Base-by-base conservation (phyloP, 2,113 vertebrate genomes). In the Lichenostomus cassidix region DNA sequence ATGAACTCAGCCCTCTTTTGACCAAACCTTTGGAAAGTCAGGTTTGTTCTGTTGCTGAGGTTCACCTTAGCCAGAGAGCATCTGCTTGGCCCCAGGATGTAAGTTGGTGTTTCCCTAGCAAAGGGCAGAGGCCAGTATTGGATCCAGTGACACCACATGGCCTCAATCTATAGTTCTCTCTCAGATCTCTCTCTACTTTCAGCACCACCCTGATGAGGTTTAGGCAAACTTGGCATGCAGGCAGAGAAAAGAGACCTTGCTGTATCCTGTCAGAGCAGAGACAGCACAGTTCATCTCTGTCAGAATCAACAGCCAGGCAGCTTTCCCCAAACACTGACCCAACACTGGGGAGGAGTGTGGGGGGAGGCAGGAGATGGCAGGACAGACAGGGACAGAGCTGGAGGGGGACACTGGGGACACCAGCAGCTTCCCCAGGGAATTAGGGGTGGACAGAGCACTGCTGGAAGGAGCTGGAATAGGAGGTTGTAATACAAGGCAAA, bases 371-470 rank as follows among this genome's bases (percentile, higher is more conserved):
- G 21, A 29, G 18, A 25, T 42, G 28, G 15, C 47, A 55, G 85
- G n/a, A 55, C 15, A 17, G 52, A 28, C 31, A 71, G 35, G 15
- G 14, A 25, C 29, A 65, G 14, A 21, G 15, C 5, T 18, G 29
- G n/a, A 28, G 5, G 3, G 17, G 15, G 74, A 9, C 41, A 11
- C 5, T 37, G 42, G 28, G 25, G 15, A 21, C 44, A 49, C 1
- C 8, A 83, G 22, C 11, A 18, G 5, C 4, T 11, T 49, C 37
- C 50, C 10, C 4, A 37, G 35, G 44, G n/a, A 53, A 41, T 2
- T 0, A 10, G 4, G 7, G 8, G 7, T 15, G 11, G 27, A 15
- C 12, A 16, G 50, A 21, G 11, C 13, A 9, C 37, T 8, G 10
- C 5, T 56, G 39, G 24, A 69, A 37, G 17, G 11, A 80, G 12